Base-by-base conservation (phyloP, 2,113 vertebrate genomes). In the Serilophus lunatus region DNA sequence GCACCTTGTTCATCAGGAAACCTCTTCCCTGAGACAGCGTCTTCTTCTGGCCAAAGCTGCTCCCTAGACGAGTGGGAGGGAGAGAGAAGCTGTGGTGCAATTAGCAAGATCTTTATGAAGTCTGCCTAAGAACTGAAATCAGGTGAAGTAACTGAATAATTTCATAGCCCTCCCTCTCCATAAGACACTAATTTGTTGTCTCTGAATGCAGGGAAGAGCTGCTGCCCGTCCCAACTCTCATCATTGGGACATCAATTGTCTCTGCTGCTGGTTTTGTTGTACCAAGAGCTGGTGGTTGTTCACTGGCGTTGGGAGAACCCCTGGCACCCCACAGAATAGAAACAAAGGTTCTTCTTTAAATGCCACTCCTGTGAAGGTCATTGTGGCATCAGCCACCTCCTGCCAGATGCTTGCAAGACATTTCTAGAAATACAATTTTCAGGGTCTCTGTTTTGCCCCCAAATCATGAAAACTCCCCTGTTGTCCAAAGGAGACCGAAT, bases 171-270 rank as follows among this genome's bases (percentile, higher is more conserved):
- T 9, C 20, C 24, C 20, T 88, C 18, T 40, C 42, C 50, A 42
- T 24, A 17, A 35, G 24, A 25, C 12, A 22, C 29, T 20, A 29
- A 17, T 12, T 2, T 13, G 2, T 18, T 44, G 20, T 49, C 33
- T 82, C 42, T 66, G 49, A 51, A 50, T 36, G 23, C 13, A 45
- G 25, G 35, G 51, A 71, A 76, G 42, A 33, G 17, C 51, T 71
- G 24, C 18, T 25, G 0, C 29, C 36, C 3, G 1, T 19, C 28
- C 36, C 29, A 31, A 12, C 45, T 12, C 20, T 23, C 38, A n/a
- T 13, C 25, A 45, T 13, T 1, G 5, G 50, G 33, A 20, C 26
- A 8, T 3, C 2, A 7, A 26, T 23, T 0, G 4, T 4, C 15
- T 22, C 16, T 65, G 36, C 8, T 23, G 1, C n/a, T 57, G 76